These are phyloP conservation scores for Choloepus hoffmanni DNA, from an alignment of 2,113 vertebrate genomes.

Conservation along the genomic window DNA sequence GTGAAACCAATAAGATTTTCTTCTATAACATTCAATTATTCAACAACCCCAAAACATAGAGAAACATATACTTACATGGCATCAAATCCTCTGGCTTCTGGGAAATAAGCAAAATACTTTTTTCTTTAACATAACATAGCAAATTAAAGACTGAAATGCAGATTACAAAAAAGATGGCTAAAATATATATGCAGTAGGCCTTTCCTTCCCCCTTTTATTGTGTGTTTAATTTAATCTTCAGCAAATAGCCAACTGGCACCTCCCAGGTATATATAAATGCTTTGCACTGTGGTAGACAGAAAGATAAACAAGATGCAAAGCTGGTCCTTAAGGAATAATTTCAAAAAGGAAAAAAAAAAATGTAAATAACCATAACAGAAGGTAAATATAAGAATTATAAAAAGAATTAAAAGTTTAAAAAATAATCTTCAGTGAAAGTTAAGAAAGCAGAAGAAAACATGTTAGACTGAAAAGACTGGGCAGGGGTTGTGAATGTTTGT, in stretches of 20 bases:
- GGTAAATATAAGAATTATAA: neutral
- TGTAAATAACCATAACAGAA: neutral
- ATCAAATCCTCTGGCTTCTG: constrained; percentile 41
- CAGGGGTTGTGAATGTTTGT: neutral
- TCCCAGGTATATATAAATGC: neutral
- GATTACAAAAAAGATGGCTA: neutral
- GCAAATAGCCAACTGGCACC: neutral
- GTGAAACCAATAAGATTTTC: neutral
- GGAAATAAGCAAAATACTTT: neutral
- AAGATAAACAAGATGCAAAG: constrained; percentile 15
- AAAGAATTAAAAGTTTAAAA: constrained; percentile 12
- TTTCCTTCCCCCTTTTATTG: neutral
- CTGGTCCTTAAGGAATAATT: neutral
- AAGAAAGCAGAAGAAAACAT: neutral
- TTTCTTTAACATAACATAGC: neutral
- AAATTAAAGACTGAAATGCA: constrained; percentile 26
- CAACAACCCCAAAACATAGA: neutral
- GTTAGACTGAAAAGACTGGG: neutral
- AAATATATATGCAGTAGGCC: neutral
- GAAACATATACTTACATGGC: constrained; percentile 6
- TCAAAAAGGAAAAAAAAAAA: neutral
- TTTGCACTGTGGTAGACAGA: neutral
- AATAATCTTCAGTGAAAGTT: constrained; percentile 18
- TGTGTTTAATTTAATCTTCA: neutral
- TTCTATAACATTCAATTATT: neutral